phyloP scores from a whole-genome alignment of 2,113 vertebrate species.

The Cranoglanis bouderius region DNA sequence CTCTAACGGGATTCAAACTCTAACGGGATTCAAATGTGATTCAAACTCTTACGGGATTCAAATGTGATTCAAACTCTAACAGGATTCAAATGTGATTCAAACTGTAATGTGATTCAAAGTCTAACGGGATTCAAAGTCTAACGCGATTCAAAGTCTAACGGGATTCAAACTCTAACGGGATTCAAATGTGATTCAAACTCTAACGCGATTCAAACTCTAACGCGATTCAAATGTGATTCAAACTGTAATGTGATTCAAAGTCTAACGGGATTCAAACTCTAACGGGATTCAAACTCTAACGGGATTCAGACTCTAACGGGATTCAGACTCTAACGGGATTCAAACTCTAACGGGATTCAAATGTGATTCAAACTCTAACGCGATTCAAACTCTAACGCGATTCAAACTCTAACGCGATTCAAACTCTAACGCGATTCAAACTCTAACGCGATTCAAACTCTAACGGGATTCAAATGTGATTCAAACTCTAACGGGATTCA shows the following conservation, averaged over 20 bases:
- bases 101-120: background rate
- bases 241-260: background rate
- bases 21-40: background rate
- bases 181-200: background rate
- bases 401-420: background rate
- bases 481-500: no score
- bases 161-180: background rate
- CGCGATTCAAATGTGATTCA: background rate
- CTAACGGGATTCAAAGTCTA: background rate
- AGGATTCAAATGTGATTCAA: background rate
- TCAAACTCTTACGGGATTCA: no score
- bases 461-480: no score
- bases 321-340: background rate
- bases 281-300: background rate
- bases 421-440: background rate
- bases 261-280: background rate
- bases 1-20: background rate
- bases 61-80: background rate
- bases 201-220: background rate
- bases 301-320: background rate
- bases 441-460: background rate
- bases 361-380: background rate
- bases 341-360: no score
- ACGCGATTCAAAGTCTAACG: background rate
- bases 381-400: background rate